A percentile compares a stretch with the other conserved stretches of the same genome.
Conservation (phyloP, 2,888 invertebrate species). For the Busseola fusca region DNA sequence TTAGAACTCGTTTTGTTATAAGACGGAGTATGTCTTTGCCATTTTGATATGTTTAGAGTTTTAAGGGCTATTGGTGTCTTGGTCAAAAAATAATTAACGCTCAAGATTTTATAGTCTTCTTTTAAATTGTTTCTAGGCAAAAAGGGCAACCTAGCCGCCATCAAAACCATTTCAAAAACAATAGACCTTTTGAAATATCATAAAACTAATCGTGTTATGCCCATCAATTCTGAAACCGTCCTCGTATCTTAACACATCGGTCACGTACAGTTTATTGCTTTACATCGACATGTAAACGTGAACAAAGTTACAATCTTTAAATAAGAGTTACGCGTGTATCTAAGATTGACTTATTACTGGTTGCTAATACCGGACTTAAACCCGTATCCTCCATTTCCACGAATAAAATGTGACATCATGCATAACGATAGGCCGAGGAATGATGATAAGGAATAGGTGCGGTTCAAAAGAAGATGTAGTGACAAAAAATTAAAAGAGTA, state of each 20-base stretch:
- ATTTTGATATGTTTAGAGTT: not conserved
- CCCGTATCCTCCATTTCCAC: constrained; percentile 10
- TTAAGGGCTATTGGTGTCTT: not conserved
- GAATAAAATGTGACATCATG: constrained; percentile 18
- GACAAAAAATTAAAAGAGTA: not conserved
- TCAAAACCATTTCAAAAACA: not conserved
- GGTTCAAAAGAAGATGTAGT: not conserved
- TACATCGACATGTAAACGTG: constrained; percentile 48
- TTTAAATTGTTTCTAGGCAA: not conserved
- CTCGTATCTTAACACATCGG: constrained; percentile 36
- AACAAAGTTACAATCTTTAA: constrained; percentile 28
- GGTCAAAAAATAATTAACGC: not conserved
- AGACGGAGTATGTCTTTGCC: not conserved
- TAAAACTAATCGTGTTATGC: constrained; percentile 25
- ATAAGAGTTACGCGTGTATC: constrained; percentile 17
- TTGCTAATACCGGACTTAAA: constrained; percentile 7
- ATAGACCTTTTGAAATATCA: not conserved
- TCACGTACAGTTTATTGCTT: constrained; percentile 57
- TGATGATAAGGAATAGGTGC: not conserved
- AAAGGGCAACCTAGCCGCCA: not conserved
- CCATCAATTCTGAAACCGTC: constrained; percentile 31
- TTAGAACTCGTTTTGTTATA: not conserved
- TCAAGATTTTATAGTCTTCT: not conserved
- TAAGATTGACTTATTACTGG: constrained; percentile 2
- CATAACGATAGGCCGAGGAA: not conserved